phyloP scores from a whole-genome alignment of 64 coral and sea anemone species.

The Porites lutea region DNA sequence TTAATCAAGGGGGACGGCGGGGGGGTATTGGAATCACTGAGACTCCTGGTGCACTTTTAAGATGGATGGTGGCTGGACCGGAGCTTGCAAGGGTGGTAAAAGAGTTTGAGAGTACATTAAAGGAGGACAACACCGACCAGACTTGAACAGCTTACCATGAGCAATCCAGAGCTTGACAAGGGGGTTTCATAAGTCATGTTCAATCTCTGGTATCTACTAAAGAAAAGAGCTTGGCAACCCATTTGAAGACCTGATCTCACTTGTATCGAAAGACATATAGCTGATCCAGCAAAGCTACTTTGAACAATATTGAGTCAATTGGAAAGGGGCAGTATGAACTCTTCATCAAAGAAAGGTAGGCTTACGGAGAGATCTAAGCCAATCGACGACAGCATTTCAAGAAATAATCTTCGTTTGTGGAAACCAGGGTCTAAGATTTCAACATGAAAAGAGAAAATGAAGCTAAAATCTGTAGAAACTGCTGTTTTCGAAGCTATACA shows the following conservation, averaged over 20 bases:
- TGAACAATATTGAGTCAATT: constrained; percentile 5
- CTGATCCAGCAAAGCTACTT: neutral
- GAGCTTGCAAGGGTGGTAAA: constrained; percentile 4
- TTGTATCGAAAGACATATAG: constrained; percentile 48
- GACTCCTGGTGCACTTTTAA: neutral
- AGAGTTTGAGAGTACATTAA: neutral
- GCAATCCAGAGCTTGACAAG: neutral
- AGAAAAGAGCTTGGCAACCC: constrained; percentile 30
- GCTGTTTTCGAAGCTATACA: constrained; percentile 41
- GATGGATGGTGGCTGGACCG: constrained; percentile 29
- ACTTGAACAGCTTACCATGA: neutral
- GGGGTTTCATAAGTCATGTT: neutral
- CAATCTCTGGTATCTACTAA: constrained; percentile 1
- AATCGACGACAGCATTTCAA: constrained; percentile 14
- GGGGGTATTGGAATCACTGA: constrained; percentile 1
- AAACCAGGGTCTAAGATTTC: neutral
- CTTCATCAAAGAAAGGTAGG: constrained; percentile 2
- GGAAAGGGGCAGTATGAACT: constrained; percentile 4
- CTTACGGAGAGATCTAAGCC: constrained; percentile 3
- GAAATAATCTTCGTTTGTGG: constrained; percentile 32
- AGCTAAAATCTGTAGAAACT: constrained; percentile 16
- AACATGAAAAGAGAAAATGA: constrained; percentile 35
- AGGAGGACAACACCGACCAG: neutral
- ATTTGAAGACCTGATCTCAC: constrained; percentile 30
- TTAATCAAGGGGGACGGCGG: constrained; percentile 37